Evolutionary conservation across 2,113 vertebrate species (phyloP).

Genomic region (Dromiciops gliroides): DNA sequence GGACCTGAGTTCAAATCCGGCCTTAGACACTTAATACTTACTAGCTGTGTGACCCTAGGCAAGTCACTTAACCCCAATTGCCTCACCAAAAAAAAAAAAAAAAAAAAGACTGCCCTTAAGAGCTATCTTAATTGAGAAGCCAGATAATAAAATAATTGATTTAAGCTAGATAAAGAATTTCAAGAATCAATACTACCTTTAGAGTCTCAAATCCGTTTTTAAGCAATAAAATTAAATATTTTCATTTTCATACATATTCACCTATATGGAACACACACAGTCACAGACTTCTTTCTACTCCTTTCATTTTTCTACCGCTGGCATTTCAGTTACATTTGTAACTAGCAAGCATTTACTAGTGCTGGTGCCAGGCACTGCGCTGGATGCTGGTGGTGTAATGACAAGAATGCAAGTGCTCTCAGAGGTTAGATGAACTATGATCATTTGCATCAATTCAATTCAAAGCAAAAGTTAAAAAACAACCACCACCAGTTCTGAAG

Average conservation of each 20-base stretch:
- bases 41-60: too few relatives aligned
- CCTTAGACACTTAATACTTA: too few relatives aligned
- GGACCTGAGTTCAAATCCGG: too few relatives aligned
- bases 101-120: too few relatives aligned
- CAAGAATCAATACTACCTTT: background rate
- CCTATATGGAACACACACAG: background rate
- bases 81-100: too few relatives aligned
- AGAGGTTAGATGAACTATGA: background rate
- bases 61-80: too few relatives aligned
- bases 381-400: background rate
- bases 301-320: too few relatives aligned
- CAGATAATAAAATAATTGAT: background rate
- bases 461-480: background rate
- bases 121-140: constrained; percentile 28
- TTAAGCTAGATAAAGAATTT: background rate
- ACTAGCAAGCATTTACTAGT: too few relatives aligned
- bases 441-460: background rate
- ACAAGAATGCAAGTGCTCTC: background rate
- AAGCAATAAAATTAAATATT: background rate
- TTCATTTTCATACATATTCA: background rate
- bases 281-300: background rate
- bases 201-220: background rate
- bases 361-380: too few relatives aligned
- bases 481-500: background rate
- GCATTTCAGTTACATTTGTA: too few relatives aligned